Evolutionary conservation across 2,888 invertebrate species (phyloP), one percentile per base, ranked within the genome.

Genomic region (Xylophagus ater): DNA sequence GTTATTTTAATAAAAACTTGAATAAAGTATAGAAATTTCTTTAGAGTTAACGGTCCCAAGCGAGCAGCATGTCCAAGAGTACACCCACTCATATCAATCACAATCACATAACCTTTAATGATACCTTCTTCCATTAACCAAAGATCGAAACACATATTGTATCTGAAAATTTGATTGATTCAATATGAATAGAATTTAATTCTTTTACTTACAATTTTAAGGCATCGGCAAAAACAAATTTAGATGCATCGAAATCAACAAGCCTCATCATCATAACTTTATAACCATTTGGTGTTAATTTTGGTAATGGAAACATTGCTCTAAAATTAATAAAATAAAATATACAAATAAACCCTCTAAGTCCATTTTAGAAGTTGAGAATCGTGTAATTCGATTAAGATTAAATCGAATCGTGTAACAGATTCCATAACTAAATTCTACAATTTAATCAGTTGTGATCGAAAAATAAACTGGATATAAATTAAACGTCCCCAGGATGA

Each of bases 1-100:
- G n/a, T n/a, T n/a, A n/a, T n/a, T n/a, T n/a, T n/a, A n/a, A n/a
- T n/a, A n/a, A 18, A 6, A 17, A 74, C 76, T 68, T 81, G 81
- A 25, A 83, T 55, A 51, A 73, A 83, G 47, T 69, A 73, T 7
- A 82, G 64, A 48, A 75, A 77, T 55, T 80, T 81, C 49, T 78
- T 81, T 46, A 81, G 59, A 2, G 73, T 69, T 47, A 74, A 65
- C 1, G 81, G 57, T 41, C 73, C 78, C 2, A 82, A 59, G 49
- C 72, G 71, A 5, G 76, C 68, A 3, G 80, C 58, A 51, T 84
- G 83, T 0, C 74, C 72, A 14, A 83, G 58, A 1, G 67, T 63
- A 7, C 74, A 62, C 1, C 71, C 70, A 23, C 71, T 69, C 58
- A 80, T 68, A 56, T 84, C 81, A 13, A 81, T 65, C 1, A 80